phyloP scores from a whole-genome alignment of 2,113 vertebrate genomes.

The Colossoma macropomum region DNA sequence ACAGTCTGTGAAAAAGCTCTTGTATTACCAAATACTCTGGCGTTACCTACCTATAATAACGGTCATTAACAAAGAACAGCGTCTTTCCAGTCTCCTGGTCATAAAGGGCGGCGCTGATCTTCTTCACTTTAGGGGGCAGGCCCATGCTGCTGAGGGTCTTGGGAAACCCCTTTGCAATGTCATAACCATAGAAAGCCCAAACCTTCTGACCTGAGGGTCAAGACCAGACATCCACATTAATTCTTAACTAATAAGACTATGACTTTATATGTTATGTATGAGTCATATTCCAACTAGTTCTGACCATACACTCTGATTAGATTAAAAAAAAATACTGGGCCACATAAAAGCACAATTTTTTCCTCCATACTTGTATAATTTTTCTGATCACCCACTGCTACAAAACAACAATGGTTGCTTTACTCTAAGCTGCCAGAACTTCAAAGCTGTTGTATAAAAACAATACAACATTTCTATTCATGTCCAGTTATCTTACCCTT shows the following conservation, averaged over 20 bases:
- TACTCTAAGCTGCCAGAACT: too few species aligned
- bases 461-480: too few species aligned
- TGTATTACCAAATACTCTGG: conserved; percentile 3
- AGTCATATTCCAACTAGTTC: too few species aligned
- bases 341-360: too few species aligned
- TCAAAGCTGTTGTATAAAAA: too few species aligned
- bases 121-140: conserved; percentile 76
- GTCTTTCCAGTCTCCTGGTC: conserved; percentile 75
- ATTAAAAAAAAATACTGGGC: too few species aligned
- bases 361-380: too few species aligned
- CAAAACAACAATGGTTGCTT: too few species aligned
- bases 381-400: too few species aligned
- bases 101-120: conserved; percentile 83
- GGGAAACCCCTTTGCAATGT: conserved; percentile 78
- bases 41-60: conserved; percentile 86
- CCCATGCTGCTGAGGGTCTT: conserved; percentile 76
- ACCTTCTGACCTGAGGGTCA: conserved; percentile 76
- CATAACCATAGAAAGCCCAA: conserved; percentile 85
- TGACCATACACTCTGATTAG: too few species aligned
- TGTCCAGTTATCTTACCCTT: conserved; percentile 63
- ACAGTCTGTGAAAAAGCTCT: conserved; percentile 47
- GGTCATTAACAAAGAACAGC: conserved; percentile 80
- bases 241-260: too few species aligned
- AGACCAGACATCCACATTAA: neutral
- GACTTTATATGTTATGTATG: too few species aligned